Percentiles rank a stretch among this genome's conserved stretches.
Conservation (phyloP, 2,888 invertebrate species). For the Philhelius pedissequus region DNA sequence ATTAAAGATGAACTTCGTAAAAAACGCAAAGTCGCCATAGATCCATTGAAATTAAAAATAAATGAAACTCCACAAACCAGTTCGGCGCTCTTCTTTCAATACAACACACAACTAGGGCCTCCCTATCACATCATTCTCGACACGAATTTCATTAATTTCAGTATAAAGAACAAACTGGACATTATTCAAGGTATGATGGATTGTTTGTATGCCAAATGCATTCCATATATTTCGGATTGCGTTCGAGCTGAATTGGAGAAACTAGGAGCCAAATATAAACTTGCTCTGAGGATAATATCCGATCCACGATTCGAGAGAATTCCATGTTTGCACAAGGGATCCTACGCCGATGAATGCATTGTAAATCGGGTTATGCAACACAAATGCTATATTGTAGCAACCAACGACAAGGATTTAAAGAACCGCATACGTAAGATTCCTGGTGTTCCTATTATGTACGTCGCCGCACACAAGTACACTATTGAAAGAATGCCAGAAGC, state of each 20-base stretch:
- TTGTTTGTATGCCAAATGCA: slow-evolving; percentile 98
- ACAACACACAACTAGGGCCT: slow-evolving; percentile 98
- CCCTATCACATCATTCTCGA: slow-evolving; percentile 97
- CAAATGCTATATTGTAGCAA: slow-evolving; percentile 99
- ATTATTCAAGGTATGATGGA: slow-evolving; percentile 99
- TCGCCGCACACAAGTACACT: slow-evolving; percentile 93
- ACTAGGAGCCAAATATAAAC: slow-evolving; percentile 94
- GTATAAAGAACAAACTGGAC: slow-evolving; percentile 98
- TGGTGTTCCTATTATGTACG: slow-evolving; percentile 99
- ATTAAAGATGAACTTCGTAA: slow-evolving; percentile 88
- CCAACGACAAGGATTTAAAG: slow-evolving; percentile 98
- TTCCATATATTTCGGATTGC: slow-evolving; percentile 99
- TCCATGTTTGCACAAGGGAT: slow-evolving; percentile 96
- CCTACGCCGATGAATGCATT: slow-evolving; percentile 99
- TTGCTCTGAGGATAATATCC: slow-evolving; percentile 95
- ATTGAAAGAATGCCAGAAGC: slow-evolving; percentile 99
- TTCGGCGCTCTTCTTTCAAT: slow-evolving; percentile 97
- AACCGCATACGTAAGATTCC: slow-evolving; percentile 97
- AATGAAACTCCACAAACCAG: slow-evolving; percentile 91
- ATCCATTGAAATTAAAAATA: slow-evolving; percentile 87
- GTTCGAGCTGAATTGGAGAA: slow-evolving; percentile 98
- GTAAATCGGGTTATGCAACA: slow-evolving; percentile 97
- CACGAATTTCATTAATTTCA: slow-evolving; percentile 99
- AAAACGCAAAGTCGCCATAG: slow-evolving; percentile 82
- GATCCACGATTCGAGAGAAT: slow-evolving; percentile 96